Evolutionary conservation across 2,797 vertebrate species (phyloP).

Genomic region (Hydrophis major): DNA sequence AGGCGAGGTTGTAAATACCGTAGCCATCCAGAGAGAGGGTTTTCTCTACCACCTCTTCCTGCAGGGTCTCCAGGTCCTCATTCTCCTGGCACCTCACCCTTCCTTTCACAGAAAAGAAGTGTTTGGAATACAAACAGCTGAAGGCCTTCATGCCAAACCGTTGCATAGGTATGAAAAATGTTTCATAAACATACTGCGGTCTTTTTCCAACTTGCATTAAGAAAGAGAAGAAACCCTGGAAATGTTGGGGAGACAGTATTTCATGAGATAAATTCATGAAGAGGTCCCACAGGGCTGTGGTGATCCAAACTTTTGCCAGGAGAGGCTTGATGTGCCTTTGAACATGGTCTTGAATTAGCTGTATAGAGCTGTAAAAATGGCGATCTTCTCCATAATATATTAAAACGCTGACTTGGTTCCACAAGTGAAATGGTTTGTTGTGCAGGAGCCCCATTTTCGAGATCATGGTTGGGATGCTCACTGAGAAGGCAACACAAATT

Average conservation of each 20-base stretch:
- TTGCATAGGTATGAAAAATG: too few species aligned
- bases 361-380: too few species aligned
- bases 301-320: too few species aligned
- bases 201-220: too few species aligned
- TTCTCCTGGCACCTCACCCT: neutral
- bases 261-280: too few species aligned
- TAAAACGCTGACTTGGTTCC: neutral
- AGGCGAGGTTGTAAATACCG: neutral
- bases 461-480: fast-evolving
- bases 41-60: neutral
- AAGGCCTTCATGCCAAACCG: too few species aligned
- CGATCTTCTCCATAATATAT: neutral
- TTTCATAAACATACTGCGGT: too few species aligned
- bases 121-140: neutral
- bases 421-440: neutral
- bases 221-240: too few species aligned
- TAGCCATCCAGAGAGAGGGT: neutral
- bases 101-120: neutral
- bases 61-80: neutral
- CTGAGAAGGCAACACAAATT: neutral
- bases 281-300: too few species aligned
- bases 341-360: fast-evolving
- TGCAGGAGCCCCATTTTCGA: fast-evolving
- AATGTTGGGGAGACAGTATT: neutral
- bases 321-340: neutral